These are phyloP conservation scores for Chromobotia macracanthus DNA, from an alignment of 2,797 vertebrate species.

Conservation along the genomic window DNA sequence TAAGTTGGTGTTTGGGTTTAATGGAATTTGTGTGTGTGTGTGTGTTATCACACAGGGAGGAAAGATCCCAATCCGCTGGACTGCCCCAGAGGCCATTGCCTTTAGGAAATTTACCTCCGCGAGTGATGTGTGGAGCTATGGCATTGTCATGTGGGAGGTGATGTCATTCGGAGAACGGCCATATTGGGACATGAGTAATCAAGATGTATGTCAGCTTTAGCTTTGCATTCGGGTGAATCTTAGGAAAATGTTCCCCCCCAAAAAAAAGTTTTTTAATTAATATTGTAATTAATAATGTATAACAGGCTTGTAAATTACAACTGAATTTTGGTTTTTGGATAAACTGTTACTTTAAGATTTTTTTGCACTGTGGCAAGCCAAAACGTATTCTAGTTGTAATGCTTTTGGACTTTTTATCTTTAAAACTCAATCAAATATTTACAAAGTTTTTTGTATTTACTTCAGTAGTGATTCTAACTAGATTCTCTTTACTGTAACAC, in stretches of 20 bases:
- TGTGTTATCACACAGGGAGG: slow-evolving; percentile 80
- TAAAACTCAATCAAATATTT: too few relatives aligned
- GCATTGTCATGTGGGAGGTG: slow-evolving; percentile 99
- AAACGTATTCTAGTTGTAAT: too few relatives aligned
- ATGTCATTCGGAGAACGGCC: slow-evolving; percentile 98
- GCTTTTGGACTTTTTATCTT: too few relatives aligned
- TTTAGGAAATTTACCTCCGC: slow-evolving; percentile 98
- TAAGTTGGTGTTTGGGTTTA: slow-evolving; percentile 49
- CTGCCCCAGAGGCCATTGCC: slow-evolving; percentile 95
- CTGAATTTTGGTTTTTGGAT: too few relatives aligned
- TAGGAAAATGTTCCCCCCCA: not conserved
- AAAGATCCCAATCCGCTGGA: slow-evolving; percentile 99
- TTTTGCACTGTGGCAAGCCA: too few relatives aligned
- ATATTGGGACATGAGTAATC: slow-evolving; percentile 99
- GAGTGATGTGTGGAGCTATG: slow-evolving; percentile 98
- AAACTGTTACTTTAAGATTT: too few relatives aligned
- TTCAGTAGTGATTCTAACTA: too few relatives aligned
- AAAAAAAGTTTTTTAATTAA: not conserved
- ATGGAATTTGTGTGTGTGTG: slow-evolving; percentile 46
- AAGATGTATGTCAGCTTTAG: slow-evolving; percentile 86
- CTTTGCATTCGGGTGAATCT: not conserved
- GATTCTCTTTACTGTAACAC: too few relatives aligned
- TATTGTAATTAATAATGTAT: too few relatives aligned
- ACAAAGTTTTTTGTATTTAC: too few relatives aligned
- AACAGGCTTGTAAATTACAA: too few relatives aligned